phyloP scores from a whole-genome alignment of 2,797 vertebrate species.

The Lacerta bilineata region DNA sequence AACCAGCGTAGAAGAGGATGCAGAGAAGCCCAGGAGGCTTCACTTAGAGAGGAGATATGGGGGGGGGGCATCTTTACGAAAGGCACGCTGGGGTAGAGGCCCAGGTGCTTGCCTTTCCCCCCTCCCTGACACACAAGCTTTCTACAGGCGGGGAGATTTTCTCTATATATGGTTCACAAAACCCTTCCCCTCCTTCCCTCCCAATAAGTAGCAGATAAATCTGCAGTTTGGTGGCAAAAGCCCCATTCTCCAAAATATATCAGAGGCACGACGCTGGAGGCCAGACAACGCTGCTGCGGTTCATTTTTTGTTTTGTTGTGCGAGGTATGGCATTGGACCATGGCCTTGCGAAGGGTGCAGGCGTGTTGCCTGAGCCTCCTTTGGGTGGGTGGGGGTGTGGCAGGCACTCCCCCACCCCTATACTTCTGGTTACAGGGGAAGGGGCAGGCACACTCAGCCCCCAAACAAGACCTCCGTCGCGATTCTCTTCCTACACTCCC shows the following conservation, averaged over 20 bases:
- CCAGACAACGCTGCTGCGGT: too few species aligned
- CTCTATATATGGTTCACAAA: background rate
- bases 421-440: background rate
- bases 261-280: too few species aligned
- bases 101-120: background rate
- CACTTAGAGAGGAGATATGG: too few species aligned
- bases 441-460: background rate
- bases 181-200: too few species aligned
- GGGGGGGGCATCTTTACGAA: too few species aligned
- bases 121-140: background rate
- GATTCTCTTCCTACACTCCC: background rate
- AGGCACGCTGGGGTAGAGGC: too few species aligned
- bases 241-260: background rate
- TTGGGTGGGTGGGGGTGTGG: too few species aligned
- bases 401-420: background rate
- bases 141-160: background rate
- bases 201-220: background rate
- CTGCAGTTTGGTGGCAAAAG: background rate
- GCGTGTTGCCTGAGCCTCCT: too few species aligned
- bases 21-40: too few species aligned
- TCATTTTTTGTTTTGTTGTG: too few species aligned
- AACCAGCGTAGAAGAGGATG: too few species aligned
- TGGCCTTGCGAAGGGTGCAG: background rate
- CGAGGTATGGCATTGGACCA: background rate
- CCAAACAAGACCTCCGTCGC: background rate